These are phyloP conservation scores for Sebastes hubbsi DNA, from an alignment of 2,797 vertebrate genomes.

Conservation along the genomic window DNA sequence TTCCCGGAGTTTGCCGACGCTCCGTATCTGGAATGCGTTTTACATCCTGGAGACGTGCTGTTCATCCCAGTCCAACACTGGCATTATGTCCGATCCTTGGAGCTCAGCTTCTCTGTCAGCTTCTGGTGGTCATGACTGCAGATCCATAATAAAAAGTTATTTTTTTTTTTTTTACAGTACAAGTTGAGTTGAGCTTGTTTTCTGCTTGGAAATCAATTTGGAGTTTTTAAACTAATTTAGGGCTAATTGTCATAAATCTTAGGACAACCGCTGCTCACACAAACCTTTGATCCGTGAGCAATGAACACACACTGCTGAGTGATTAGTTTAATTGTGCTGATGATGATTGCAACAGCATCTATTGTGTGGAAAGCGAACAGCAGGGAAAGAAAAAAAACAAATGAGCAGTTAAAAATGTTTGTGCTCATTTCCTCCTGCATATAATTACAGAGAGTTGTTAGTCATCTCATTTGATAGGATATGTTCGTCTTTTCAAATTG, in stretches of 20 bases:
- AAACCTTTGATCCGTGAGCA: slow-evolving; percentile 59
- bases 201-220: slow-evolving; percentile 18
- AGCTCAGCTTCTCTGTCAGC: slow-evolving; percentile 96
- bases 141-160: slow-evolving; percentile 9
- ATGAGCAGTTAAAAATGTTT: slow-evolving; percentile 52
- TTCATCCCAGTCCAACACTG: slow-evolving; percentile 93
- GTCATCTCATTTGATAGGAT: slow-evolving; percentile 62
- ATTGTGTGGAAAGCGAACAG: slow-evolving; percentile 51
- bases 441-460: slow-evolving; percentile 57
- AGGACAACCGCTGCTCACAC: slow-evolving; percentile 35
- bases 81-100: slow-evolving; percentile 93
- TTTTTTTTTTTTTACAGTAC: background rate
- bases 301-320: slow-evolving; percentile 44
- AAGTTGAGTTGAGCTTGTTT: background rate
- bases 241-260: slow-evolving; percentile 52
- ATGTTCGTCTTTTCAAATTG: slow-evolving; percentile 63
- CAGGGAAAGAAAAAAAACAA: slow-evolving; percentile 18
- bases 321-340: slow-evolving; percentile 59
- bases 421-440: slow-evolving; percentile 54
- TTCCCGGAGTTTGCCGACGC: slow-evolving; percentile 90
- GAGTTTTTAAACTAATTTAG: slow-evolving; percentile 32
- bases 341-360: slow-evolving; percentile 48
- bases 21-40: slow-evolving; percentile 87
- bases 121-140: slow-evolving; percentile 95
- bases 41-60: slow-evolving; percentile 90